Evolutionary conservation across 2,888 invertebrate genomes (phyloP).

Genomic region (Creontiades dilutus): DNA sequence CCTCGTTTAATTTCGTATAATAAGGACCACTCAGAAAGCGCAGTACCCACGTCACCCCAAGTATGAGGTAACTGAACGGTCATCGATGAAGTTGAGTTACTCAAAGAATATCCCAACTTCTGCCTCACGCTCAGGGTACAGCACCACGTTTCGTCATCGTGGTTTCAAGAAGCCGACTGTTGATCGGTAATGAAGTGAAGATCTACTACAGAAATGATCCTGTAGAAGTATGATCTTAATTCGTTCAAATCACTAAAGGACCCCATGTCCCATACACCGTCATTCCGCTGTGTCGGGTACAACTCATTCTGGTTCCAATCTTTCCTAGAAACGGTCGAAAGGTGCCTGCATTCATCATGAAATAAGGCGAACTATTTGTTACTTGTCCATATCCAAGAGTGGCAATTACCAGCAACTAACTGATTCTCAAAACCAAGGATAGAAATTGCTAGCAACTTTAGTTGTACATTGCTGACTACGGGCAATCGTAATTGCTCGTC

Average conservation of each 20-base stretch:
- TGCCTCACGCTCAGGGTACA: constrained; percentile 31
- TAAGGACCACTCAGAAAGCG: constrained; percentile 23
- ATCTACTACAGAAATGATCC: constrained; percentile 31
- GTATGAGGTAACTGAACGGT: constrained; percentile 12
- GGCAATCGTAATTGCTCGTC: too few species aligned
- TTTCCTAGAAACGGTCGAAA: too few species aligned
- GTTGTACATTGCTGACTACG: too few species aligned
- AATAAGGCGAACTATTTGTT: too few species aligned
- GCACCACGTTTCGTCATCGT: constrained; percentile 23
- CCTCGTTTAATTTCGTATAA: not conserved
- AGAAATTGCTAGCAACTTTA: too few species aligned
- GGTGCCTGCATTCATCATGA: too few species aligned
- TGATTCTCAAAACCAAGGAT: too few species aligned
- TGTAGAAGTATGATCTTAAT: constrained; percentile 29
- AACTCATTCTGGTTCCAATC: too few species aligned
- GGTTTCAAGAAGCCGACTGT: constrained; percentile 30
- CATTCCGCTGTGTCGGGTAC: too few species aligned
- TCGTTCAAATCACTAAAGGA: not conserved
- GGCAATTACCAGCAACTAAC: too few species aligned
- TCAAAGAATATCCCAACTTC: not conserved
- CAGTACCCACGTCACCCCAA: constrained; percentile 16
- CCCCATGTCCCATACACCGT: not conserved
- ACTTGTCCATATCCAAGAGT: too few species aligned
- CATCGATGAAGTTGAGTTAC: not conserved
- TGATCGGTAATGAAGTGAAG: constrained; percentile 35